phyloP scores from a whole-genome alignment of 2,113 vertebrate species.

The Sialia sialis region DNA sequence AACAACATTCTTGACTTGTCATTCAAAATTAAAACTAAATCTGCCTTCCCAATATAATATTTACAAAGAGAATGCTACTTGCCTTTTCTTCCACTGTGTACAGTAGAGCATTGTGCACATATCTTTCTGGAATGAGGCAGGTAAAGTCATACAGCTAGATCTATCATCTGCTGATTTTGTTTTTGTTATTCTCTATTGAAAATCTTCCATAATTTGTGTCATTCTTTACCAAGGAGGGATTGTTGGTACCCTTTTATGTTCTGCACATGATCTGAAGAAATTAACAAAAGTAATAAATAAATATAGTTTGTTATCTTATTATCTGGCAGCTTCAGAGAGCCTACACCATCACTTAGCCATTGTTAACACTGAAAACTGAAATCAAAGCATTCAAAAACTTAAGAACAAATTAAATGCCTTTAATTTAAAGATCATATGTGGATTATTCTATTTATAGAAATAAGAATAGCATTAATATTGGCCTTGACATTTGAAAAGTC shows the following conservation, averaged over 20 bases:
- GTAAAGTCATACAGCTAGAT: neutral
- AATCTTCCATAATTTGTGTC: neutral
- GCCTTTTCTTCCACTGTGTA: neutral
- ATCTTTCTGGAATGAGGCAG: neutral
- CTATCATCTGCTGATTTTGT: neutral
- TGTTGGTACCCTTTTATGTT: neutral
- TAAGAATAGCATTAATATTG: neutral
- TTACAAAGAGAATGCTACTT: slow-evolving; percentile 44
- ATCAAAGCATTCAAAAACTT: neutral
- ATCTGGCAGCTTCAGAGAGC: neutral
- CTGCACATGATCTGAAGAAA: neutral
- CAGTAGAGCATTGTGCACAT: neutral
- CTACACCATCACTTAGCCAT: neutral
- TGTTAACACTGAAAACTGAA: neutral
- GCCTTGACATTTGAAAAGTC: neutral
- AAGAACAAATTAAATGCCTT: neutral
- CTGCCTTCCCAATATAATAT: slow-evolving; percentile 51
- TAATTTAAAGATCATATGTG: neutral
- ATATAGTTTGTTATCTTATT: neutral
- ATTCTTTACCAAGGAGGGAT: neutral
- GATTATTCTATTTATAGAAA: neutral
- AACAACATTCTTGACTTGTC: slow-evolving; percentile 34
- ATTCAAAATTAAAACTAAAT: slow-evolving; percentile 64
- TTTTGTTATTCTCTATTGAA: neutral
- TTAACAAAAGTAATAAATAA: neutral